Base-by-base conservation (phyloP, 1,140 invertebrate genomes). In the Drusus annulatus region DNA sequence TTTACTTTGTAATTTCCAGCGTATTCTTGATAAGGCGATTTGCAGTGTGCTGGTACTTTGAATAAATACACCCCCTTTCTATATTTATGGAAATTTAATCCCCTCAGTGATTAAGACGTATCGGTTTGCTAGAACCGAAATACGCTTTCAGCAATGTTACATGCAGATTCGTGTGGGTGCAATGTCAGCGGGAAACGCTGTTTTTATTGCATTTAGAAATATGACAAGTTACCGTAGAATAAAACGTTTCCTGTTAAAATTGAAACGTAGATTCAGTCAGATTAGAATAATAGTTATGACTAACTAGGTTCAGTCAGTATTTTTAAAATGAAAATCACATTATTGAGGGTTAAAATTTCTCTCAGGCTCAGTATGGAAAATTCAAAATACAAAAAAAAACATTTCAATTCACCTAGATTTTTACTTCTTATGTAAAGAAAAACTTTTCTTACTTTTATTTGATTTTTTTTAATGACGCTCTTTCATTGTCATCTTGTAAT, bases 91-190 rank as follows among this genome's bases (percentile, higher is more conserved):
- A 54, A 74, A 74, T 25, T 25, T 23, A 74, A 74, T 54, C 69
- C 25, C 7, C 54, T 56, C 25, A 51, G n/a, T 74, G 69, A 74
- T 74, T 74, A 74, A 74, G 69, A 74, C 25, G 69, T 74, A 74
- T 74, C 13, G 69, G 69, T 28, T 56, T 56, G 19, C n/a, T 17
- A n/a, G 54, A 56, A 56, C 54, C n/a, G n/a, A 56, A 56, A 21
- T 17, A 56, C 54, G 19, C 19, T 45, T 56, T 56, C 19, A 56
- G n/a, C 6, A 63, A 16, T 16, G 23, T 63, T 63, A 63, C 23
- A 23, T 63, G 60, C 60, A 63, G n/a, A 23, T 28, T 28, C 60
- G 60, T 21, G 17, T 63, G 15, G 6, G 19, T 28, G 60, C 23
- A 63, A 63, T 63, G 60, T 63, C 60, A 63, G 60, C 60, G 23